phyloP scores from a whole-genome alignment of 2,888 invertebrate genomes.

The Arge pagana region DNA sequence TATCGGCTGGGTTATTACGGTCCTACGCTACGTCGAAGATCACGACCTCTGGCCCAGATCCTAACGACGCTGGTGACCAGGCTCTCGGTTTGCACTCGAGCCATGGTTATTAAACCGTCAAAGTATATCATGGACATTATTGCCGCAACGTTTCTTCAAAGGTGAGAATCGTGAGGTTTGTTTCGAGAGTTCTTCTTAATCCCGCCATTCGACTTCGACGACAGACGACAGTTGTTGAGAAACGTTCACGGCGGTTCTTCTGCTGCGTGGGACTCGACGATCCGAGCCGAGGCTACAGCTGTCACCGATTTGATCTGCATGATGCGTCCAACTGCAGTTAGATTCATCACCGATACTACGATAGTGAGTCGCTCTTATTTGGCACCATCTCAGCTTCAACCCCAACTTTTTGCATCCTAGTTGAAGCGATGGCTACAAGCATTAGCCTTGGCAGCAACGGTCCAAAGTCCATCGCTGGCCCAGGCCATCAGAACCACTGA shows the following conservation, averaged over 20 bases:
- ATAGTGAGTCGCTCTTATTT: constrained; percentile 35
- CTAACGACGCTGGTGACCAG: constrained; percentile 41
- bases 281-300: constrained; percentile 32
- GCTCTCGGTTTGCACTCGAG: constrained; percentile 41
- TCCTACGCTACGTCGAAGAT: constrained; percentile 38
- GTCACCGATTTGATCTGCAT: constrained; percentile 41
- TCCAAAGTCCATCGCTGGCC: constrained; percentile 35
- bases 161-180: constrained; percentile 31
- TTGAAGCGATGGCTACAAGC: constrained; percentile 50
- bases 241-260: constrained; percentile 39
- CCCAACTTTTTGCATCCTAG: constrained; percentile 29
- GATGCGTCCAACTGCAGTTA: constrained; percentile 44
- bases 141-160: constrained; percentile 38
- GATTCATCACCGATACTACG: constrained; percentile 48
- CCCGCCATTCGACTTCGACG: not conserved
- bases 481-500: constrained; percentile 45
- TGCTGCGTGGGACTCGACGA: constrained; percentile 31
- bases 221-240: constrained; percentile 24
- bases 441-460: constrained; percentile 29
- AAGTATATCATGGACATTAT: constrained; percentile 41
- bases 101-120: constrained; percentile 42
- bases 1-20: constrained; percentile 37
- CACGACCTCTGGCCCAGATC: constrained; percentile 44
- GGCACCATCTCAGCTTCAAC: not conserved
- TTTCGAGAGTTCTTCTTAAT: not conserved